Conservation (phyloP, 2,888 invertebrate genomes). For the Digitonthophagus gazella region DNA sequence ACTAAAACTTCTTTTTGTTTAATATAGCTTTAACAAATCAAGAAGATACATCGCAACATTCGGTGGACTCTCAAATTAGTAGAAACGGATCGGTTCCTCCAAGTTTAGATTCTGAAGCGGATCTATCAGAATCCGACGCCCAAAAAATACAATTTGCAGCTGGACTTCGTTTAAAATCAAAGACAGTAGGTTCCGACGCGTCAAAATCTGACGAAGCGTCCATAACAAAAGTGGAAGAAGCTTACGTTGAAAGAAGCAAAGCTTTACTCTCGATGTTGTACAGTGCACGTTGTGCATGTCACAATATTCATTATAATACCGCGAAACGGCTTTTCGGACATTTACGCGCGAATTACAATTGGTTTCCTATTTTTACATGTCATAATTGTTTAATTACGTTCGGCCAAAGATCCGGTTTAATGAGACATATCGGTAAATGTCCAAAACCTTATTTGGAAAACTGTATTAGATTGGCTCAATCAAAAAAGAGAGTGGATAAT, state of each 20-base stretch:
- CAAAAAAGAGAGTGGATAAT: conserved; percentile 42
- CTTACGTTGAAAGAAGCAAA: conserved; percentile 47
- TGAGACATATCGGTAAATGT: conserved; percentile 42
- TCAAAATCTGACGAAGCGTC: conserved; percentile 35
- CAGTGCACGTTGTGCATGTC: conserved; percentile 44
- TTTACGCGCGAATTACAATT: conserved; percentile 44
- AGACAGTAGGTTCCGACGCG: conserved; percentile 24
- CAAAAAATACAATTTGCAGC: conserved; percentile 48
- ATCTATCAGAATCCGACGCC: conserved; percentile 33
- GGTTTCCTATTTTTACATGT: conserved; percentile 62
- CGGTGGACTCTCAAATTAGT: conserved; percentile 22
- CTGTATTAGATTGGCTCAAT: conserved; percentile 41
- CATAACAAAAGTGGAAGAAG: conserved; percentile 44
- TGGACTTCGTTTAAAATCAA: conserved; percentile 43
- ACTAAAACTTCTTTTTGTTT: background rate
- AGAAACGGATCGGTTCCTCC: conserved; percentile 16
- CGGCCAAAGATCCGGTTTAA: conserved; percentile 45
- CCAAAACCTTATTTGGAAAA: conserved; percentile 40
- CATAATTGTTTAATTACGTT: conserved; percentile 63
- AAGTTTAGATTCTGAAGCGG: conserved; percentile 20
- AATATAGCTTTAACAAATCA: conserved; percentile 17
- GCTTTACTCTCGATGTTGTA: conserved; percentile 46
- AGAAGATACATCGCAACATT: conserved; percentile 25
- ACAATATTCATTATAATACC: conserved; percentile 42
- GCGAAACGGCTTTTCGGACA: conserved; percentile 45